Conservation (phyloP, 2,113 vertebrate genomes). For the Tilapia sparmanii region DNA sequence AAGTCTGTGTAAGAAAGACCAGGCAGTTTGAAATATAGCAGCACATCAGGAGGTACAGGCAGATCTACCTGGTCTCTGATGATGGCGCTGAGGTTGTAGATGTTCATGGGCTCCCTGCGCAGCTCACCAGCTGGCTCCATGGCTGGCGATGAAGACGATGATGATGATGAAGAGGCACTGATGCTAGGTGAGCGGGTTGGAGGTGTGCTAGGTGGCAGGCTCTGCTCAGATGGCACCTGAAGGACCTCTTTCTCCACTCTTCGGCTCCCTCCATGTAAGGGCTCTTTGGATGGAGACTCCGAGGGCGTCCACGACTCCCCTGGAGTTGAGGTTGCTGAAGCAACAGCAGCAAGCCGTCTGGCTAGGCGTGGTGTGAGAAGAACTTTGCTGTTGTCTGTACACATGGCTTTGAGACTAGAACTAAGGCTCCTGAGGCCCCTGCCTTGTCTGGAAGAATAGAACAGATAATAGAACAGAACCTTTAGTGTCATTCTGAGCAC, state of each 20-base stretch:
- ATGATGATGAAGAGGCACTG: conserved; percentile 84
- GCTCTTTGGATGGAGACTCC: conserved; percentile 75
- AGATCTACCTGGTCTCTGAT: conserved; percentile 90
- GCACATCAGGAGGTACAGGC: not conserved
- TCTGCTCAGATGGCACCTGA: conserved; percentile 27
- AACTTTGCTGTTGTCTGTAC: conserved; percentile 84
- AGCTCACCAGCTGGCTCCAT: conserved; percentile 80
- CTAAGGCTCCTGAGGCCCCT: conserved; percentile 81
- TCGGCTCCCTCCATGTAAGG: conserved; percentile 63
- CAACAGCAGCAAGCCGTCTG: conserved; percentile 75
- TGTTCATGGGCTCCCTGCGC: conserved; percentile 91
- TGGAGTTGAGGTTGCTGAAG: conserved; percentile 66
- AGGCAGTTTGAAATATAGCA: not conserved
- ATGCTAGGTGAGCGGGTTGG: conserved; percentile 81
- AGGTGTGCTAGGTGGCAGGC: conserved; percentile 73
- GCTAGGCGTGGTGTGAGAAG: conserved; percentile 87
- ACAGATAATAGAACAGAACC: not conserved
- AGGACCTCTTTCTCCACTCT: not conserved
- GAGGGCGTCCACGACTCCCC: conserved; percentile 73
- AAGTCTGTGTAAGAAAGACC: too few species aligned
- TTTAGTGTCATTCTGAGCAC: not conserved
- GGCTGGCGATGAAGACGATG: conserved; percentile 80
- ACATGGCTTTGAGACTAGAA: conserved; percentile 73
- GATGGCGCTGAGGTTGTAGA: conserved; percentile 95
- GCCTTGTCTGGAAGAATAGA: conserved; percentile 72